Base-by-base conservation (phyloP, 53 echinoderm and acorn worm species). In the Temnopleurus reevesii region DNA sequence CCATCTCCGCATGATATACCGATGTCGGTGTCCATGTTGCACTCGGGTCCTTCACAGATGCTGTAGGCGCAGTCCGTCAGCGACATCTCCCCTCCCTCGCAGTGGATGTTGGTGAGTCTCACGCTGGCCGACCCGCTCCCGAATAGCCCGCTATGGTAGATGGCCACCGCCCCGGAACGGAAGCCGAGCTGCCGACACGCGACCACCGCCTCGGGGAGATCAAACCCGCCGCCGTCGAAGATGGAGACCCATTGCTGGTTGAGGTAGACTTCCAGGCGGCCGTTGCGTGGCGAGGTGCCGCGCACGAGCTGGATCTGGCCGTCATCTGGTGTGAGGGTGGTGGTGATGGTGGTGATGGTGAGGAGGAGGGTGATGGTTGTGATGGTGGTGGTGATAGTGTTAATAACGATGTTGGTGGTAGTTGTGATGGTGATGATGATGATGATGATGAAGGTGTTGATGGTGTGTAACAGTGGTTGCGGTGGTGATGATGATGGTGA, bases 101-200 rank as follows among this genome's bases (percentile, higher is more conserved):
- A 83, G 2, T 57, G 23, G 21, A 83, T 55, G 19, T 55, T 12
- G 6, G 31, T 9, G 9, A 83, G 43, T 35, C 83, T 33, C 12
- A 58, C 36, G 38, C 41, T 23, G 18, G 83, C 19, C 31, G 83
- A 29, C 8, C 83, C 83, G 33, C 83, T 19, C 34, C 58, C 56
- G n/a, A 56, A 83, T 36, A 57, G 18, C 36, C 83, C 83, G 8
- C 55, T 43, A 23, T 34, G 38, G 55, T 56, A 83, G 44, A 83
- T 58, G 0, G 54, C 83, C 31, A 57, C 83, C 38, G 56, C 21
- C 24, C 30, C 58, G 4, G 83, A 35, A 10, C 58, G 19, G 23
- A 30, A 83, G 31, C 83, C 83, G 34, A 83, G 54, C 83, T 83
- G 83, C 26, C 56, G 56, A 58, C 83, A 83, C 19, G 83, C 83